Percentiles rank a stretch among this genome's conserved stretches.
Evolutionary conservation across 1,140 invertebrate genomes (phyloP).

Genomic region (Melitaea cinxia): DNA sequence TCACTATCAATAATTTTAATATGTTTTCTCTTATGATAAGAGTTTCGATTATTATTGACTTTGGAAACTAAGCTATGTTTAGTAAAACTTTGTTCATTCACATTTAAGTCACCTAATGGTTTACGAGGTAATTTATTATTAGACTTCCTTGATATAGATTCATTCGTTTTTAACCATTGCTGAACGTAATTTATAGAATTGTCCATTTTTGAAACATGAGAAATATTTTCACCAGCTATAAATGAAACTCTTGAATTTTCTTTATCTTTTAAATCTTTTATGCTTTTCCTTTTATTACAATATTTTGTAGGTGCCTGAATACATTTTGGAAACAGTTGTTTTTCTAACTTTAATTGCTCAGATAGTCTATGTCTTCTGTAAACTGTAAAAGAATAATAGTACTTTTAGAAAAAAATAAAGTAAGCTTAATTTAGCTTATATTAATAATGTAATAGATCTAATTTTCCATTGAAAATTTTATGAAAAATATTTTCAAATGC

Average conservation of each 20-base stretch:
- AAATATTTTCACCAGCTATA: constrained; percentile 52
- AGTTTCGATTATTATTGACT: constrained; percentile 1
- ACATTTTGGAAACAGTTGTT: constrained; percentile 69
- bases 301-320: constrained; percentile 71
- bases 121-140: constrained; percentile 41
- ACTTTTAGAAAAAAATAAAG: constrained; percentile 23
- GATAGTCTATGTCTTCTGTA: constrained; percentile 59
- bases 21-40: constrained; percentile 37
- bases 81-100: constrained; percentile 40
- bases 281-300: constrained; percentile 63
- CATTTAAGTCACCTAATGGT: constrained; percentile 64
- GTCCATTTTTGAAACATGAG: constrained; percentile 51
- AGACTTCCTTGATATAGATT: constrained; percentile 30
- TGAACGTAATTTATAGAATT: constrained; percentile 57
- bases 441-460: neutral
- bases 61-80: constrained; percentile 17
- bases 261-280: constrained; percentile 43
- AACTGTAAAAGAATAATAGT: constrained; percentile 51
- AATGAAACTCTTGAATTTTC: constrained; percentile 45
- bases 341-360: constrained; percentile 64
- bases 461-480: too few species aligned
- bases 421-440: neutral
- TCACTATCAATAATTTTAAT: constrained; percentile 19
- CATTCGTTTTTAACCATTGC: constrained; percentile 59
- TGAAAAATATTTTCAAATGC: too few species aligned